Base-by-base conservation (phyloP, 1,140 invertebrate species). In the Diuraphis noxia region DNA sequence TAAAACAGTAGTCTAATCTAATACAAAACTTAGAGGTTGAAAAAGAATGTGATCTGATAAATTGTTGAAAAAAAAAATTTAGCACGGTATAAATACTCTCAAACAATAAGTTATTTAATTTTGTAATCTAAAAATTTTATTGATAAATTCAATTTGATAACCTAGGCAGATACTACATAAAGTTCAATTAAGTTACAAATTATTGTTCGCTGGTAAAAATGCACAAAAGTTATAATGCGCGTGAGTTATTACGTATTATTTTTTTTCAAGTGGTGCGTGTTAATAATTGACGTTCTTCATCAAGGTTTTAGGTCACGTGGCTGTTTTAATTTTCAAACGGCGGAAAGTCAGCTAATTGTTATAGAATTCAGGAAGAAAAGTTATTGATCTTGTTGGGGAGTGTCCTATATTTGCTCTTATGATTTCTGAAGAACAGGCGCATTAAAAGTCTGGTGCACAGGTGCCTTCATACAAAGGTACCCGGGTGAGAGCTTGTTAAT, bases 381-480 rank as follows among this genome's bases (percentile, higher is more conserved):
- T 88, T 88, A 88, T 56, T 88, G 86, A 88, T 88, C 23, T 63
- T 88, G 38, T 88, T 56, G n/a, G 25, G 36, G 49, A 17, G 43
- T 36, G n/a, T 10, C 21, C 13, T 56, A 49, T 88, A 41, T 63
- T 88, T 88, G 52, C 86, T 21, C 21, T 88, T 88, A 88, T 63
- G 86, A 88, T 63, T 88, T 88, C 49, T 63, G 52, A 7, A 17
- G 41, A 88, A 88, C 34, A 88, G 41, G 52, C 36, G 52, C 86
- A 41, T 88, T 88, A 63, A 88, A 88, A 88, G 41, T 88, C n/a
- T 17, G 86, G 30, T 21, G 38, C 86, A 40, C 86, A 88, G 86
- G 86, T 56, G 52, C 13, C 49, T 38, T 5, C 17, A n/a, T 40
- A 38, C 25, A 40, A 56, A 63, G 10, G 25, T 41, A 63, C 13